Base-by-base conservation (phyloP, 1,140 invertebrate genomes). In the Drosophila kohkoa region DNA sequence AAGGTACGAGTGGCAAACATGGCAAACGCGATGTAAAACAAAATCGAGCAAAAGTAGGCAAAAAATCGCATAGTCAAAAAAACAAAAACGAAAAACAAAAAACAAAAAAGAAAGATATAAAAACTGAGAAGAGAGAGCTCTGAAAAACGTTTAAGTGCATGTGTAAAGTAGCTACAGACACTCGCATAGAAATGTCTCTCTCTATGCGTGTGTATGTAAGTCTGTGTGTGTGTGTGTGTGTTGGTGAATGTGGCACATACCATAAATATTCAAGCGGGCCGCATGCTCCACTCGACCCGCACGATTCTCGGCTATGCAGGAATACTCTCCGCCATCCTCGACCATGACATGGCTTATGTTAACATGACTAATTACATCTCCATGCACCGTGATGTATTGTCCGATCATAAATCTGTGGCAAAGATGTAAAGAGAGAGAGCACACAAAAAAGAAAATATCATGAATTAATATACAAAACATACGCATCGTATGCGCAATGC, bases 301-400 rank as follows among this genome's bases (percentile, higher is more conserved):
- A 49, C 95, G 94, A 93, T 98, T 98, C 83, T 95, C 95, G 1
- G 96, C 96, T 1, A 94, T 95, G 91, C 97, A 98, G 46, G 95
- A 95, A 93, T 97, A 98, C 90, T 97, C 95, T 2, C 97, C 97
- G n/a, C 97, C 97, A 90, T 98, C 97, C 90, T 97, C 95, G 4
- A 97, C 95, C 93, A 95, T 95, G 46, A 97, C 96, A 76, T 96
- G 95, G 72, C 96, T 96, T 78, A 98, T 97, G 93, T 98, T 98
- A 69, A 97, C 95, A 93, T 97, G 96, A 91, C 96, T 97, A 90
- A 97, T 96, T 69, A 97, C 96, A 92, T 97, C 96, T 46, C 96
- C 96, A 82, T 96, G 95, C 6, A 95, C 94, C 6, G 96, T 97
- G 52, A 96, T 95, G 92, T 96, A 97, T 89, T 97, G 96, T 28